These are phyloP conservation scores for Pseudolaguvia tuberculata DNA, from an alignment of 2,113 vertebrate species.

Conservation along the genomic window DNA sequence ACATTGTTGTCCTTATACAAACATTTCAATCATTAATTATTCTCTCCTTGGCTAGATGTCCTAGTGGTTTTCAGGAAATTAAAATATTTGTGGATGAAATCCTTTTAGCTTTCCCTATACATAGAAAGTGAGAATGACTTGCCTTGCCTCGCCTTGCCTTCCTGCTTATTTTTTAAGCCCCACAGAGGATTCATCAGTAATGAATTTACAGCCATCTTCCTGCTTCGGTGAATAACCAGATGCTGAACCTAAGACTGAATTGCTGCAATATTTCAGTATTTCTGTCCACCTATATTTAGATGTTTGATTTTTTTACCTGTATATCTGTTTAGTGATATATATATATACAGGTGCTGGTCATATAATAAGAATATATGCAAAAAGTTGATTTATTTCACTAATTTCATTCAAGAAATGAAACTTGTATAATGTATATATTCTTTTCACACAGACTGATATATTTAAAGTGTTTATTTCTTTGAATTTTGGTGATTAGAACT, in stretches of 20 bases:
- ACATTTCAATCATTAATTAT: slow-evolving; percentile 13
- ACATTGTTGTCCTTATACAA: neutral
- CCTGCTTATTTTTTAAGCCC: slow-evolving; percentile 8
- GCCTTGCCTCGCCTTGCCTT: neutral
- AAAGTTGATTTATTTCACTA: no score
- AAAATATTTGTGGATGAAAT: slow-evolving; percentile 19
- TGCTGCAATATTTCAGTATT: neutral
- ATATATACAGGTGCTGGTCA: no score
- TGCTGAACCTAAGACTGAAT: neutral
- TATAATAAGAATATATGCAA: no score
- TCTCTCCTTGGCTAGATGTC: neutral
- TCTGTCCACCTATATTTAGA: neutral
- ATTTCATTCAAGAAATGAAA: no score
- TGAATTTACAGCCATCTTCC: neutral
- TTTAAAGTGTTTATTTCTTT: no score
- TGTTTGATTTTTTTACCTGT: neutral
- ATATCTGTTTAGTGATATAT: neutral
- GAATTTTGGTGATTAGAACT: no score
- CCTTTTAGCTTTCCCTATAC: neutral
- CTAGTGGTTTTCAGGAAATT: slow-evolving; percentile 2
- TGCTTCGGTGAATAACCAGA: neutral
- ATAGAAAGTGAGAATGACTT: neutral
- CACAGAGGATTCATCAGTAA: neutral
- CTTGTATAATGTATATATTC: no score
- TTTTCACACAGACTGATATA: no score